Conservation (phyloP, 1,140 invertebrate genomes). For the Glossosoma conforme region DNA sequence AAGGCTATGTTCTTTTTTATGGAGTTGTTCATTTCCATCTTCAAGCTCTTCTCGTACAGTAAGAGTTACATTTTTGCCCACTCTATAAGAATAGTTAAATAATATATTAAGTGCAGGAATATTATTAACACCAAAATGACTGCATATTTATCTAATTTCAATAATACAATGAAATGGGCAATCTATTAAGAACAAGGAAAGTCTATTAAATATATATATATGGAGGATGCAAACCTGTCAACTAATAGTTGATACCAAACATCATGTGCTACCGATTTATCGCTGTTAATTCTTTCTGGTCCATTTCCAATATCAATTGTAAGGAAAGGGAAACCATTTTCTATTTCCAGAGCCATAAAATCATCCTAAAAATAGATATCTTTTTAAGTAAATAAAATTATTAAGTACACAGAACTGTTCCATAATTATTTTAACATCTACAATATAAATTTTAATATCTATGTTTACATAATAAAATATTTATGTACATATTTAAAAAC, state of each 20-base stretch:
- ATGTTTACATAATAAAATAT: background rate
- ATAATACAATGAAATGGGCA: too few relatives aligned
- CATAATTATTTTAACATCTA: background rate
- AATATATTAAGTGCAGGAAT: constrained; percentile 2
- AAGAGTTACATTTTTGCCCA: constrained; percentile 76
- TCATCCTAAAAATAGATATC: constrained; percentile 63
- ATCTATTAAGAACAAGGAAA: background rate
- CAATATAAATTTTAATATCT: constrained; percentile 6
- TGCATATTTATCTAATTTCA: too few relatives aligned
- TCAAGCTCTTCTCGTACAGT: constrained; percentile 72
- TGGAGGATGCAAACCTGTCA: constrained; percentile 58
- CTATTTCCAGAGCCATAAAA: constrained; percentile 88
- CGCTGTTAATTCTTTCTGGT: constrained; percentile 65
- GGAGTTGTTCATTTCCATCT: constrained; percentile 54
- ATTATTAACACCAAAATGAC: constrained; percentile 5
- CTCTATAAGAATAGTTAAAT: constrained; percentile 48
- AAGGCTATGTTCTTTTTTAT: constrained; percentile 56
- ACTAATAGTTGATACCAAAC: constrained; percentile 88
- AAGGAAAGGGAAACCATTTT: constrained; percentile 81
- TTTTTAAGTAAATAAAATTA: background rate
- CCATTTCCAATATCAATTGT: constrained; percentile 87
- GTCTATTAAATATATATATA: background rate
- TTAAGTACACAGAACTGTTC: too few relatives aligned
- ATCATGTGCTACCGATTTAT: constrained; percentile 76
- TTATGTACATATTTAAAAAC: constrained; percentile 6